Conservation (phyloP, 2,113 vertebrate genomes). For the Zosterops hypoxanthus region DNA sequence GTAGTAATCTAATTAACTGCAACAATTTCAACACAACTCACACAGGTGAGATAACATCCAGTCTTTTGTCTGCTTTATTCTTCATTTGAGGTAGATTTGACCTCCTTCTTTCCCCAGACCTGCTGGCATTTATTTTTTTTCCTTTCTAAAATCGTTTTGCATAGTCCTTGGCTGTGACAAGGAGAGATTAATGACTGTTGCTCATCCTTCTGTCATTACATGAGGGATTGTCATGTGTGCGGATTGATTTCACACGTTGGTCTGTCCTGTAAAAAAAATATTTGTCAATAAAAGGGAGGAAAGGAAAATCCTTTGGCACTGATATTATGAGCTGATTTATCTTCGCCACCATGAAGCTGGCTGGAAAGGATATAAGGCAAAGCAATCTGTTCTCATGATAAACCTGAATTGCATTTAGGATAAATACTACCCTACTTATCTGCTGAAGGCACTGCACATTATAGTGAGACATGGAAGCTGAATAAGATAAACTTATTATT, state of each 20-base stretch:
- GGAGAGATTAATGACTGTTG: slow-evolving; percentile 24
- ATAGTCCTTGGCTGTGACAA: slow-evolving; percentile 22
- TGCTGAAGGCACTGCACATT: slow-evolving; percentile 7
- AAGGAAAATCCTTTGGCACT: slow-evolving; percentile 36
- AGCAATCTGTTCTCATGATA: slow-evolving; percentile 40
- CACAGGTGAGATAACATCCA: not conserved
- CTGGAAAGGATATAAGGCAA: slow-evolving; percentile 5
- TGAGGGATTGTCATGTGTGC: not conserved
- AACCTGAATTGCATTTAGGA: slow-evolving; percentile 10
- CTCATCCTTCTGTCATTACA: not conserved
- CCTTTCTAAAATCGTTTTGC: not conserved
- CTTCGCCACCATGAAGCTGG: not conserved
- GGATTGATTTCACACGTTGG: slow-evolving; percentile 16
- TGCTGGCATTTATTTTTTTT: not conserved
- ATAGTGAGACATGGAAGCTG: not conserved
- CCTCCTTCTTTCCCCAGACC: not conserved
- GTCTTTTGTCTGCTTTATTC: not conserved
- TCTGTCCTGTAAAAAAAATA: slow-evolving; percentile 32
- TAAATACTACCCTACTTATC: slow-evolving; percentile 18
- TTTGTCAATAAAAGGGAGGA: slow-evolving; percentile 53
- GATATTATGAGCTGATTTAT: slow-evolving; percentile 31
- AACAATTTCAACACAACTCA: not conserved
- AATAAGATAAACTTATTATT: not conserved
- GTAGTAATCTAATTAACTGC: not conserved
- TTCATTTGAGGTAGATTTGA: not conserved